phyloP scores from a whole-genome alignment of 1,140 invertebrate species.

The Tetranychus urticae region DNA sequence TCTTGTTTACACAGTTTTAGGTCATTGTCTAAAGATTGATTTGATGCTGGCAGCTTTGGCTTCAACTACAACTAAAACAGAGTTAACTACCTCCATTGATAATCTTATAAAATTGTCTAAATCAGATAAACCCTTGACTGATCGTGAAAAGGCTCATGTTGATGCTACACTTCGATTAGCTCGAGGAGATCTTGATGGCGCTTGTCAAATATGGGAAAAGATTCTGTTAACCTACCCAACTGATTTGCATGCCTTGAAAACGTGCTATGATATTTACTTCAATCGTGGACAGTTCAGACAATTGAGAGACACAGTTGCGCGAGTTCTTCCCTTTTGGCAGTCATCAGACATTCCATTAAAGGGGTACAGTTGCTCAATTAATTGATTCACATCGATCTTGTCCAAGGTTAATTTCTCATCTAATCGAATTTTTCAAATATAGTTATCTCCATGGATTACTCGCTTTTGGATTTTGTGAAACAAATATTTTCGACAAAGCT shows the following conservation, averaged over 20 bases:
- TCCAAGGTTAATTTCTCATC: neutral
- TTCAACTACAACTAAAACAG: conserved; percentile 15
- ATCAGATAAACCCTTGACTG: conserved; percentile 11
- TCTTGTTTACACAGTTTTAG: neutral
- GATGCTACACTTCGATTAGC: conserved; percentile 25
- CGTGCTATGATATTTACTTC: conserved; percentile 31
- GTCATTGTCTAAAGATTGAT: conserved; percentile 17
- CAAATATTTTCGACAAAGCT: conserved; percentile 25
- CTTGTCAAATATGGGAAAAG: conserved; percentile 24
- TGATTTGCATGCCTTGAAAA: conserved; percentile 30
- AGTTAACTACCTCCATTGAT: conserved; percentile 19
- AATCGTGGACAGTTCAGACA: conserved; percentile 24
- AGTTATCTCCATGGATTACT: conserved; percentile 30
- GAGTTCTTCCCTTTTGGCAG: conserved; percentile 26
- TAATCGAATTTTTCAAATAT: conserved; percentile 6
- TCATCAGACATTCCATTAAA: conserved; percentile 21
- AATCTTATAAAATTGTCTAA: conserved; percentile 15
- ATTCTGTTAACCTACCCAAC: conserved; percentile 25
- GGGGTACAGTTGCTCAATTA: conserved; percentile 17
- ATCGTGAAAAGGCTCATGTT: conserved; percentile 24
- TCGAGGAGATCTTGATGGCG: conserved; percentile 20
- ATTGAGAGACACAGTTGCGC: conserved; percentile 26
- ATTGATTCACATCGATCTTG: neutral
- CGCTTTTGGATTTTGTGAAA: conserved; percentile 31
- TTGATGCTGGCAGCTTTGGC: conserved; percentile 22